Evolutionary conservation across 53 echinoderm and acorn worm genomes (phyloP).

Genomic region (Paracentrotus lividus): DNA sequence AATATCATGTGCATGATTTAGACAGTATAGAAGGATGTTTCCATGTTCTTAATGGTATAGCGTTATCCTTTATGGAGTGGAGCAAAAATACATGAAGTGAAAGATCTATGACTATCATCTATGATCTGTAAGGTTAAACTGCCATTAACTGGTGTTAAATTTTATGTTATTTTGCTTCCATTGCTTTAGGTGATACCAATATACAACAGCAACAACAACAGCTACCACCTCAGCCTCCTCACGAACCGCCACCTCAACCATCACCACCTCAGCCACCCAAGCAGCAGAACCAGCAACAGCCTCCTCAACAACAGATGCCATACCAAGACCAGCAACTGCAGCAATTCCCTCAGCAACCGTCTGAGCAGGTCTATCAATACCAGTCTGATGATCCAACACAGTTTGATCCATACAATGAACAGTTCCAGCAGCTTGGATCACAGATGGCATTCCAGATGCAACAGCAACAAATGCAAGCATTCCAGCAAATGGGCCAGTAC

Average conservation of each 20-base stretch:
- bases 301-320: background rate
- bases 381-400: background rate
- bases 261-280: background rate
- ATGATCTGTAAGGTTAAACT: background rate
- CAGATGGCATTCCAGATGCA: slow-evolving; percentile 61
- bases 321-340: background rate
- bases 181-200: background rate
- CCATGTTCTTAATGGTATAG: no score
- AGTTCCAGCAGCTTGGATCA: background rate
- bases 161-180: background rate
- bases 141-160: background rate
- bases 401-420: slow-evolving; percentile 24
- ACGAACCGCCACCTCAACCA: background rate
- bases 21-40: no score
- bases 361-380: no score
- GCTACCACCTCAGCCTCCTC: background rate
- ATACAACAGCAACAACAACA: slow-evolving; percentile 1
- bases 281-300: background rate
- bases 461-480: slow-evolving; percentile 55
- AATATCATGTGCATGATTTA: no score
- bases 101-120: no score
- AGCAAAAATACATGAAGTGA: no score
- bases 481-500: slow-evolving; percentile 47
- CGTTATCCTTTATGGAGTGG: no score
- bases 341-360: slow-evolving; percentile 34